phyloP scores from a whole-genome alignment of 2,888 invertebrate genomes.

The Alcis repandata region DNA sequence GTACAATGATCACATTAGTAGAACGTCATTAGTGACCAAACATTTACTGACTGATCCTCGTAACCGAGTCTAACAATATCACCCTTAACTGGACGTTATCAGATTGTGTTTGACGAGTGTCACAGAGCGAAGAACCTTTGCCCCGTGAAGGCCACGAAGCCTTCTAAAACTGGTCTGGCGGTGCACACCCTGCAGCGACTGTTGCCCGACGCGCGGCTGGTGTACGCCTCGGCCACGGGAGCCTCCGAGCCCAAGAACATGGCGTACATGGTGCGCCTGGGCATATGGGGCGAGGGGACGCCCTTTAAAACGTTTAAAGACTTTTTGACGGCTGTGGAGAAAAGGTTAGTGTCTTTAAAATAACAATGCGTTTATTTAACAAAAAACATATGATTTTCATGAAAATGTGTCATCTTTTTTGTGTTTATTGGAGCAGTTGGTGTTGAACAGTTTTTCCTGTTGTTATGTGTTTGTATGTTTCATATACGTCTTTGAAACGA shows the following conservation, averaged over 20 bases:
- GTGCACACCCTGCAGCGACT: slow-evolving; percentile 98
- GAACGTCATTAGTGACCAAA: too few species aligned
- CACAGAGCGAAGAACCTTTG: slow-evolving; percentile 99
- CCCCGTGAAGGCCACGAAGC: slow-evolving; percentile 98
- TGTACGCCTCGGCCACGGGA: slow-evolving; percentile 98
- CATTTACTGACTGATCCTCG: too few species aligned
- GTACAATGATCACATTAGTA: too few species aligned
- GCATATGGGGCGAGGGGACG: slow-evolving; percentile 99
- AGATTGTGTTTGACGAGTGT: slow-evolving; percentile 99
- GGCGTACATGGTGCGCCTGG: slow-evolving; percentile 99
- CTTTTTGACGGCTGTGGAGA: slow-evolving; percentile 98
- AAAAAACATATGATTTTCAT: too few species aligned
- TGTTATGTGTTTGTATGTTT: too few species aligned
- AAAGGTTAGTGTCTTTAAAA: slow-evolving; percentile 88
- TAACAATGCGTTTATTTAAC: too few species aligned
- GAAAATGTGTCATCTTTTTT: too few species aligned
- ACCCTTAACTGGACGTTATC: slow-evolving; percentile 23
- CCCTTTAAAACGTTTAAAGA: slow-evolving; percentile 97
- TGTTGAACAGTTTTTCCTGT: too few species aligned
- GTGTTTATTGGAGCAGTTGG: too few species aligned
- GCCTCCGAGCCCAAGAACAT: slow-evolving; percentile 99
- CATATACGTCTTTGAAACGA: too few species aligned
- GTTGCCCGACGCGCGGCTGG: slow-evolving; percentile 96
- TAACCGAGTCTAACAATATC: too few species aligned
- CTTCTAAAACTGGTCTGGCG: slow-evolving; percentile 92